Conservation (phyloP, 2,888 invertebrate species). For the Sphinx pinastri region DNA sequence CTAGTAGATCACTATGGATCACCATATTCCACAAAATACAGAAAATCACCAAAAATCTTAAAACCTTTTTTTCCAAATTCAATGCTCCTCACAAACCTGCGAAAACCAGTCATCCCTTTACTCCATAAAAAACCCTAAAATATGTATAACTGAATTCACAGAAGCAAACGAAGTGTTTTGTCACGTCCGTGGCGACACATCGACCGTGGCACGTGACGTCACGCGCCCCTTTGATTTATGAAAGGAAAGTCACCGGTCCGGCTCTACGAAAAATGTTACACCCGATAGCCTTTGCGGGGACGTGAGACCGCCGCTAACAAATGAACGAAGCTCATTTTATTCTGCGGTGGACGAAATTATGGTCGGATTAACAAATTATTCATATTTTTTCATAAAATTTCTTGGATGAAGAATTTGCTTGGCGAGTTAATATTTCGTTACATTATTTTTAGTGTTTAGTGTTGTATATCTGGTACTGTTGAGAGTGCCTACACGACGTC, state of each 20-base stretch:
- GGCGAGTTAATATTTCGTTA: too few relatives aligned
- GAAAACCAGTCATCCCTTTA: background rate
- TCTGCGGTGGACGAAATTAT: constrained; percentile 48
- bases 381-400: background rate
- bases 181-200: constrained; percentile 70
- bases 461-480: too few relatives aligned
- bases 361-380: background rate
- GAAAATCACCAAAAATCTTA: too few relatives aligned
- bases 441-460: too few relatives aligned
- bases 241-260: constrained; percentile 62
- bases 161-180: constrained; percentile 56
- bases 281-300: constrained; percentile 67
- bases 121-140: constrained; percentile 14
- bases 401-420: too few relatives aligned
- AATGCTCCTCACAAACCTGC: background rate
- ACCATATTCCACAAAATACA: too few relatives aligned
- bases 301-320: constrained; percentile 60
- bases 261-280: constrained; percentile 65
- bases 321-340: constrained; percentile 68
- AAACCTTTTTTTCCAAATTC: too few relatives aligned
- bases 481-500: too few relatives aligned
- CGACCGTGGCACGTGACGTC: constrained; percentile 69
- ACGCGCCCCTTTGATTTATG: constrained; percentile 75
- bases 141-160: constrained; percentile 16
- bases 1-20: too few relatives aligned